Evolutionary conservation across 92 coral and sea anemone genomes (phyloP), one percentile per base, ranked within the genome.

Genomic region (Metridium senile): DNA sequence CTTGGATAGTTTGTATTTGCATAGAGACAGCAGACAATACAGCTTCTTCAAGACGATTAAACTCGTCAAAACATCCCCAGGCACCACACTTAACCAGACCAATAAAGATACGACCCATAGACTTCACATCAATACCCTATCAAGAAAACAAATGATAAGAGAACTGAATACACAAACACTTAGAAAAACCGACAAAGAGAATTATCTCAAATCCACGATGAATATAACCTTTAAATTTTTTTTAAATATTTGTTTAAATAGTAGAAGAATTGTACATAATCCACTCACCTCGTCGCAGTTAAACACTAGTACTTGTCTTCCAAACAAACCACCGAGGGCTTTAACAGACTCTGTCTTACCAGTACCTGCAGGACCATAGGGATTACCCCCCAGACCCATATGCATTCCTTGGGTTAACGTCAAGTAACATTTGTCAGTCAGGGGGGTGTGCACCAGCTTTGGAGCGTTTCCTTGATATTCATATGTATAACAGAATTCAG

Each of bases 31-130:
- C 99, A 30, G 99, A 96, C 74, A 96, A 62, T 59, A 96, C 99
- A 22, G 99, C 99, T 81, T 96, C 99, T 66, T 96, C 99, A 74
- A 96, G 81, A 70, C 99, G 97, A 79, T 96, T 96, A 39, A 96
- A 96, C 90, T 96, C 99, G 63, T 96, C 99, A 86, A 96, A 96
- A 45, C 99, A 96, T 22, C 99, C 99, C 99, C 99, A 96, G 22
- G 99, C 99, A 32, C 99, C 99, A 72, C 99, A 96, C 78, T 96
- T 96, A 17, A 96, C 99, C 84, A 96, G 80, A 2, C 99, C 99
- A 57, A 96, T 96, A 69, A 96, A 96, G 61, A 96, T 96, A 75
- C 99, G 99, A 77, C 99, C 99, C 99, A 96, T 96, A 8, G 99
- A 96, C 74, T 96, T 96, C 74, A 96, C 99, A 75, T 96, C 99